Percentiles rank a stretch among this genome's conserved stretches.
Conservation (phyloP, 2,797 vertebrate genomes). For the Lemur catta region DNA sequence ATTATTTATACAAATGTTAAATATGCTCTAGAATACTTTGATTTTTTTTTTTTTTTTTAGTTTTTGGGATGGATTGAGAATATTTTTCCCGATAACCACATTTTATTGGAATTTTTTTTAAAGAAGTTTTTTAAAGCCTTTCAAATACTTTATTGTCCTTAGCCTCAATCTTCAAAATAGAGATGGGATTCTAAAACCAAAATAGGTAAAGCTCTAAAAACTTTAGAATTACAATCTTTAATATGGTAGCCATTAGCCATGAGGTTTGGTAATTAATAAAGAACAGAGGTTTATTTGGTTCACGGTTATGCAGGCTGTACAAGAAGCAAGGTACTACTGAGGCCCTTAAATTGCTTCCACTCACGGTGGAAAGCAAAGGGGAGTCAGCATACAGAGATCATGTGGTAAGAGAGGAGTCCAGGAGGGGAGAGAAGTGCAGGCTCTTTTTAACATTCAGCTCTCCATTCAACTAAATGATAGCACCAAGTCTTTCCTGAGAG, state of each 20-base stretch:
- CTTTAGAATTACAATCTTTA: background rate
- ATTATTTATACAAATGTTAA: background rate
- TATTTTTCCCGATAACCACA: background rate
- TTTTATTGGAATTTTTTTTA: background rate
- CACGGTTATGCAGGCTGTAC: background rate
- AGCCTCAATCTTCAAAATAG: background rate
- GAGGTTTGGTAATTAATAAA: background rate
- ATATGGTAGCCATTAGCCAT: background rate
- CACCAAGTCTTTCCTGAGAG: too few species aligned
- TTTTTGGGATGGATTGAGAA: background rate
- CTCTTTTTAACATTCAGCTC: background rate
- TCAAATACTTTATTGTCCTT: background rate
- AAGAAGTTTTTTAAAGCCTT: background rate
- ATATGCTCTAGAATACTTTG: background rate
- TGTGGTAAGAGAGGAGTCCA: too few species aligned
- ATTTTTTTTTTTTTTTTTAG: background rate
- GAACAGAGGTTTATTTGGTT: background rate
- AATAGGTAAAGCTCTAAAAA: background rate
- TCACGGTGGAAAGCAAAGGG: background rate
- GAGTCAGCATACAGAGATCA: background rate
- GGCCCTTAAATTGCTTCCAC: too few species aligned
- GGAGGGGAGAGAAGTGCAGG: background rate
- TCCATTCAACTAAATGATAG: background rate
- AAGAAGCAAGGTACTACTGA: too few species aligned
- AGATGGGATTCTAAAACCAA: background rate